phyloP scores from a whole-genome alignment of 2,113 vertebrate species.

The Hippocampus mohnikei region DNA sequence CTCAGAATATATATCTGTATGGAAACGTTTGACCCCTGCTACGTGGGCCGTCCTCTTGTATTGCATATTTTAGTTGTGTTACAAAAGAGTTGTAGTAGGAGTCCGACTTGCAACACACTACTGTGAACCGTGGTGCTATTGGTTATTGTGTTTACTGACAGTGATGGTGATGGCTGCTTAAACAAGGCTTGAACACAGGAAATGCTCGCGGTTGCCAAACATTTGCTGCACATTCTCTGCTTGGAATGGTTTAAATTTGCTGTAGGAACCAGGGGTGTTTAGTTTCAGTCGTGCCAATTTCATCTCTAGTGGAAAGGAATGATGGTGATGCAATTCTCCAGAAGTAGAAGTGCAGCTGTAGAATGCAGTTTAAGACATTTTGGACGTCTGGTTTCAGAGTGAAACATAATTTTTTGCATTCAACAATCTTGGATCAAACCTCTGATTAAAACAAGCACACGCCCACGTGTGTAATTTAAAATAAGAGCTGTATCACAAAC shows the following conservation, averaged over 20 bases:
- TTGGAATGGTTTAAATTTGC: constrained; percentile 3
- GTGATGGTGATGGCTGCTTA: constrained; percentile 19
- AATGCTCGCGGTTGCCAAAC: constrained; percentile 8
- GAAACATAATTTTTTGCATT: neutral
- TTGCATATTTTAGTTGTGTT: constrained; percentile 22
- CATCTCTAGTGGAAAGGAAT: constrained; percentile 53
- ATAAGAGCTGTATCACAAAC: neutral
- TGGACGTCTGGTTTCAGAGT: constrained; percentile 6
- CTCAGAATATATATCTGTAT: constrained; percentile 34
- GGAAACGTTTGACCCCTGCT: constrained; percentile 34
- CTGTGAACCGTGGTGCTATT: constrained; percentile 30
- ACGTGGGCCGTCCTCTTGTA: constrained; percentile 12
- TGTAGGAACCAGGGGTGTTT: neutral
- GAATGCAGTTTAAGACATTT: constrained; percentile 20
- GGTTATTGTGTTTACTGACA: constrained; percentile 34
- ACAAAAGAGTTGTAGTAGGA: neutral
- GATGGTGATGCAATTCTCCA: constrained; percentile 59
- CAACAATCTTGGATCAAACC: neutral
- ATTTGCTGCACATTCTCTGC: constrained; percentile 3
- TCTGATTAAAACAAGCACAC: neutral
- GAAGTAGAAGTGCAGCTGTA: constrained; percentile 55
- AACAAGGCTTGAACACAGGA: constrained; percentile 13
- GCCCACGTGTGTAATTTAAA: neutral
- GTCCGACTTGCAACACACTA: neutral
- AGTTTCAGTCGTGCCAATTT: constrained; percentile 35